Base-by-base conservation (phyloP, 2,797 vertebrate genomes). In the Thripadectes ignobilis region DNA sequence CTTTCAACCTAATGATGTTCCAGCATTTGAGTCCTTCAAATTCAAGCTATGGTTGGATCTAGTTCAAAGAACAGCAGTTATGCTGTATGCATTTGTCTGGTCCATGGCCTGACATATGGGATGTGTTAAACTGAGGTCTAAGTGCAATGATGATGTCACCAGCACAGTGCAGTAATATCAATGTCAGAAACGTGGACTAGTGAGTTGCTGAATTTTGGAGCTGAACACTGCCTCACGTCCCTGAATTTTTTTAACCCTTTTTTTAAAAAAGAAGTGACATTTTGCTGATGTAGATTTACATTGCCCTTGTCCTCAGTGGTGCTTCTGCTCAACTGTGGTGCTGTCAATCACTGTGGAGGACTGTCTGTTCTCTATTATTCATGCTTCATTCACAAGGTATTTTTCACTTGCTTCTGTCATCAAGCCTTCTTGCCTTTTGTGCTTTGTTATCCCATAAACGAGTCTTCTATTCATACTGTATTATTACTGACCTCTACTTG, bases 111-210 rank as follows among this genome's bases (percentile, higher is more conserved):
- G 83, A 92, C 92, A 95, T 95, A 87, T 95, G 93, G 94, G 85
- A 90, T 89, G 52, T 95, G 77, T 96, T 95, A 96, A 92, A 86
- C 48, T 51, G 63, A 82, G 74, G 67, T 87, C 88, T 94, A 66
- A 96, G 52, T 79, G 74, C 58, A 82, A 62, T 61, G 55, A 92
- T 93, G 94, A 90, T 96, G 94, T 96, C 96, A 94, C 71, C 83
- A 94, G 61, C 57, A 65, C 82, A 82, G 73, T 72, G 79, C 41
- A 85, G 11, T 88, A 92, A 73, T 88, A 82, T 82, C 67, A 80
- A 18, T 93, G 85, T 90, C 91, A 96, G 82, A 92, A 84, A 43
- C 0, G 0, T 83, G 75, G 66, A 58, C 54, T 45, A 48, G 82
- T 23, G 46, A 88, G 65, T 32, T 75, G 75, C 61, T 89, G 65